phyloP scores from a whole-genome alignment of 1,140 invertebrate genomes.

The Gyrodactylus salaris region DNA sequence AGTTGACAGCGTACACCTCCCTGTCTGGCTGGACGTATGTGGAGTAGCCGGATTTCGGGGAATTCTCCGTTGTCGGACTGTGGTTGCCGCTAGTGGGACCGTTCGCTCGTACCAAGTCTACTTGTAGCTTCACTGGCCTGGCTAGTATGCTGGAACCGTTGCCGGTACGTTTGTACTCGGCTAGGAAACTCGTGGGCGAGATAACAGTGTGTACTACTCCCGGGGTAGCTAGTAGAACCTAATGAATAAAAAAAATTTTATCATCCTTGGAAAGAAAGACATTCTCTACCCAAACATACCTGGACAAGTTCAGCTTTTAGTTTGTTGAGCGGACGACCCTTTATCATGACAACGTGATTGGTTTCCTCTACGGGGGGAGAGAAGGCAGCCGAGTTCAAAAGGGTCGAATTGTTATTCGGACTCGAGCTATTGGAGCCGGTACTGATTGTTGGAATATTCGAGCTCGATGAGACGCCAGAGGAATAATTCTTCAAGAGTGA shows the following conservation, averaged over 20 bases:
- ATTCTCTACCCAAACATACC: conserved; percentile 49
- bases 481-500: neutral
- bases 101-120: conserved; percentile 25
- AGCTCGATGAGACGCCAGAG: neutral
- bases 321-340: conserved; percentile 62
- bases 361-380: conserved; percentile 69
- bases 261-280: neutral
- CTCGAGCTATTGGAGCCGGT: too few relatives aligned
- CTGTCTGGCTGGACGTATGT: conserved; percentile 6
- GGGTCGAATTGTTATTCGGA: too few relatives aligned
- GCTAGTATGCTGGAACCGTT: conserved; percentile 76
- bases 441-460: neutral
- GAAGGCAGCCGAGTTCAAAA: neutral
- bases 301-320: conserved; percentile 93
- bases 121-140: conserved; percentile 68
- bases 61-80: neutral
- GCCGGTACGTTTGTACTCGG: conserved; percentile 62
- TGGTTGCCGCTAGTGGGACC: conserved; percentile 6
- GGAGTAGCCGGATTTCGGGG: conserved; percentile 12
- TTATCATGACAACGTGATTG: conserved; percentile 61
- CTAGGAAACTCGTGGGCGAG: conserved; percentile 82
- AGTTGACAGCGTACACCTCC: conserved; percentile 8
- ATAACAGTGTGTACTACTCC: conserved; percentile 85
- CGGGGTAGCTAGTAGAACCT: conserved; percentile 36
- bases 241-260: conserved; percentile 6